Percentiles rank a stretch among this genome's conserved stretches.
These are phyloP conservation scores for Brachirus orientalis DNA, from an alignment of 2,113 vertebrate species.

Conservation along the genomic window DNA sequence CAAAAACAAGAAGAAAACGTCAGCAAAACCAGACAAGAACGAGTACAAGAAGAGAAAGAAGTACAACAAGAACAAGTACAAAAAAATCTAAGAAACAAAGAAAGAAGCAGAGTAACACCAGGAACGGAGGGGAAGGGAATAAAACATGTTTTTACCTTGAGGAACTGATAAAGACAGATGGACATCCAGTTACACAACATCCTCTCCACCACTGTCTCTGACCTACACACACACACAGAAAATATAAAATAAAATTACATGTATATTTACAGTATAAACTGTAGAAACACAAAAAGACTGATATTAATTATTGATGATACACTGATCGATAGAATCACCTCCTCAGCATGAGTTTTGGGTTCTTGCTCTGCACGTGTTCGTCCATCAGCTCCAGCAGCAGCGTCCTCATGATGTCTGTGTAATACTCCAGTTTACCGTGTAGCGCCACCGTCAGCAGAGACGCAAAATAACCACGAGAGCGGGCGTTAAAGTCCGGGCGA, in stretches of 20 bases:
- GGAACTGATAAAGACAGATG: constrained; percentile 97
- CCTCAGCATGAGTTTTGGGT: constrained; percentile 97
- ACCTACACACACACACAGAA: constrained; percentile 77
- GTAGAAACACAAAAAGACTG: too few relatives aligned
- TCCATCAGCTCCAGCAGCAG: constrained; percentile 96
- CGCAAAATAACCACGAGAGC: constrained; percentile 92
- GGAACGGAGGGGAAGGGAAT: too few relatives aligned
- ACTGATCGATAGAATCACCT: too few relatives aligned
- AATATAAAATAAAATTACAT: too few relatives aligned
- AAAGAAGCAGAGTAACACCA: too few relatives aligned
- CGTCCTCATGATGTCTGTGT: constrained; percentile 96
- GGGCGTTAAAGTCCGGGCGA: constrained; percentile 92
- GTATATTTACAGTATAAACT: too few relatives aligned
- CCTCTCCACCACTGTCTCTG: constrained; percentile 97
- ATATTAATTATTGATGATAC: too few relatives aligned
- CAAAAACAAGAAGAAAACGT: too few relatives aligned
- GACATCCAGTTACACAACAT: constrained; percentile 99
- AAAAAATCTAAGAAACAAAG: too few relatives aligned
- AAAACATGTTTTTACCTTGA: constrained; percentile 84
- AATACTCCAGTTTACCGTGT: constrained; percentile 97
- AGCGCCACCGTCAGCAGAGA: constrained; percentile 95
- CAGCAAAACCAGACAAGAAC: too few relatives aligned
- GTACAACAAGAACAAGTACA: too few relatives aligned
- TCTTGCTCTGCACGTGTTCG: constrained; percentile 92
- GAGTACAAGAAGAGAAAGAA: too few relatives aligned